Evolutionary conservation across 2,797 vertebrate genomes (phyloP).

Genomic region (Enteromius unitaeniatus): DNA sequence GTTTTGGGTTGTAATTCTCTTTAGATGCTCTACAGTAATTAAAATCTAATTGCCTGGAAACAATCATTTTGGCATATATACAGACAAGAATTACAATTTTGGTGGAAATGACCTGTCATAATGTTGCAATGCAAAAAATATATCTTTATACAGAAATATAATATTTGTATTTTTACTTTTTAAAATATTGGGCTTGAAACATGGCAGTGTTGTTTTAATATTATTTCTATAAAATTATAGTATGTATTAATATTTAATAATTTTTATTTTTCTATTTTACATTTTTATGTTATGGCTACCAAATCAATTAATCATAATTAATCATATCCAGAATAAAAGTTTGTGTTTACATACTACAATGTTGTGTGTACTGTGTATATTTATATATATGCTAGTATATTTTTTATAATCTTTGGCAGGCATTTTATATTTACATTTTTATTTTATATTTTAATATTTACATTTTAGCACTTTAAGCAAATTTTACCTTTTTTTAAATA

Average conservation of each 20-base stretch:
- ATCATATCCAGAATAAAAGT: conserved; percentile 2
- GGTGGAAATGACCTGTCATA: not conserved
- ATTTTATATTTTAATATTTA: not conserved
- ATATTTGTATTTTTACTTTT: not conserved
- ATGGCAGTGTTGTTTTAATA: not conserved
- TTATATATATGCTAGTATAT: not conserved
- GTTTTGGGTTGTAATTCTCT: not conserved
- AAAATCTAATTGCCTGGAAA: not conserved
- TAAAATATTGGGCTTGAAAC: not conserved
- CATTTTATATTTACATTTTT: not conserved
- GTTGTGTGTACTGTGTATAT: not conserved
- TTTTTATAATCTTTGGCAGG: not conserved
- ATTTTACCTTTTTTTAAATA: not conserved
- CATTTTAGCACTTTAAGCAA: not conserved
- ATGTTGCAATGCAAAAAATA: not conserved
- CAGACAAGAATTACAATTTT: not conserved
- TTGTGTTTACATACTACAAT: not conserved
- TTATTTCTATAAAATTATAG: not conserved
- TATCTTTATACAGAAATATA: not conserved
- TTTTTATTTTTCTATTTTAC: not conserved
- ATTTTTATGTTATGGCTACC: not conserved
- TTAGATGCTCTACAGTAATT: not conserved
- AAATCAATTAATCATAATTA: not conserved
- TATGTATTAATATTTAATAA: not conserved
- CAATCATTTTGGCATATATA: not conserved